phyloP scores from a whole-genome alignment of 2,888 invertebrate genomes.

The Seira sanloemensis region DNA sequence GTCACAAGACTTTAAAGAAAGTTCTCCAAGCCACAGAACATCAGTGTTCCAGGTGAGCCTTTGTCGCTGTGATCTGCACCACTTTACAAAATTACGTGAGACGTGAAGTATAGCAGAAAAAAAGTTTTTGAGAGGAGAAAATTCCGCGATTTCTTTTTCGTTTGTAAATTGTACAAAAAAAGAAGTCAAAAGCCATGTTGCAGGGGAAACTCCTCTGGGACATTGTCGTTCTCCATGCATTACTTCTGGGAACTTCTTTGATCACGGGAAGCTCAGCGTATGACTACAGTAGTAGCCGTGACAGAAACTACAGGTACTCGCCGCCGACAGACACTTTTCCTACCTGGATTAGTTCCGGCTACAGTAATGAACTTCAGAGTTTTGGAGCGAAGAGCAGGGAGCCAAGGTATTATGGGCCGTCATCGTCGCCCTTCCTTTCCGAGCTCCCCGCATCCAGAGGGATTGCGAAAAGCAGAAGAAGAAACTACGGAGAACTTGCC shows the following conservation, averaged over 20 bases:
- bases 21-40: neutral
- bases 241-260: neutral
- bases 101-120: neutral
- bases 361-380: constrained; percentile 3
- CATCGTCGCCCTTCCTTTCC: neutral
- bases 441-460: constrained; percentile 5
- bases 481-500: constrained; percentile 2
- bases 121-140: neutral
- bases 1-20: neutral
- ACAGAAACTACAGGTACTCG: constrained; percentile 22
- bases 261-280: neutral
- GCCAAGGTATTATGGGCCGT: constrained; percentile 18
- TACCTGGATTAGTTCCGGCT: constrained; percentile 1
- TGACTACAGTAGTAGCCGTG: neutral
- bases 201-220: neutral
- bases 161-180: neutral
- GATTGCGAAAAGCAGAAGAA: constrained; percentile 20
- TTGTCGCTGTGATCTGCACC: neutral
- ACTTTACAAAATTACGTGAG: neutral
- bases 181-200: neutral
- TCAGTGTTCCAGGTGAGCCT: constrained; percentile 1
- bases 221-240: neutral
- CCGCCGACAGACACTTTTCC: neutral
- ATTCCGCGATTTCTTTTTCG: neutral
- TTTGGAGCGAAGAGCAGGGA: neutral